phyloP scores from a whole-genome alignment of 2,888 invertebrate genomes.

The Pandemis corylana region DNA sequence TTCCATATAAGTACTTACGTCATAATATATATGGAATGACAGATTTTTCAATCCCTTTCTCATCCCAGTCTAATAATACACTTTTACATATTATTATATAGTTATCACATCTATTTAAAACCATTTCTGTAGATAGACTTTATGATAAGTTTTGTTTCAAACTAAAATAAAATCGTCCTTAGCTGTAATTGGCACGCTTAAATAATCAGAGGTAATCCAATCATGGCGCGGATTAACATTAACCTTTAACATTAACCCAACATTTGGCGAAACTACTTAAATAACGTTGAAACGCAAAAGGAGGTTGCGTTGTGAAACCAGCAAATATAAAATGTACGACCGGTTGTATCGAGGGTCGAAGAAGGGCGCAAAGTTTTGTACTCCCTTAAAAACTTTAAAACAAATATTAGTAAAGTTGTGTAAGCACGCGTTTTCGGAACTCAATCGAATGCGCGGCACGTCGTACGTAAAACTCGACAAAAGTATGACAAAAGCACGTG shows the following conservation, averaged over 20 bases:
- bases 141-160: background rate
- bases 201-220: slow-evolving; percentile 34
- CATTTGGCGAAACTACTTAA: slow-evolving; percentile 28
- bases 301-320: slow-evolving; percentile 13
- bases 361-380: slow-evolving; percentile 43
- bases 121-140: no score
- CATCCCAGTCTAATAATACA: no score
- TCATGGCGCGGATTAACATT: slow-evolving; percentile 19
- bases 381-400: slow-evolving; percentile 65
- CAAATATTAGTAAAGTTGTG: slow-evolving; percentile 71
- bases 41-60: no score
- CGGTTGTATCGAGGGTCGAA: slow-evolving; percentile 19
- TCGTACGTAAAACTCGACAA: slow-evolving; percentile 78
- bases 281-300: slow-evolving; percentile 27
- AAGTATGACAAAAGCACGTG: slow-evolving; percentile 83
- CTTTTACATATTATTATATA: no score
- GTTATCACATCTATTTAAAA: no score
- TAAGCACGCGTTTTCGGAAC: slow-evolving; percentile 69
- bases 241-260: slow-evolving; percentile 17
- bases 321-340: slow-evolving; percentile 25
- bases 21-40: no score
- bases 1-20: no score
- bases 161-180: background rate
- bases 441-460: slow-evolving; percentile 79
- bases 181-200: background rate